Conservation (phyloP, 2,888 invertebrate species). For the Drosophila picticornis region DNA sequence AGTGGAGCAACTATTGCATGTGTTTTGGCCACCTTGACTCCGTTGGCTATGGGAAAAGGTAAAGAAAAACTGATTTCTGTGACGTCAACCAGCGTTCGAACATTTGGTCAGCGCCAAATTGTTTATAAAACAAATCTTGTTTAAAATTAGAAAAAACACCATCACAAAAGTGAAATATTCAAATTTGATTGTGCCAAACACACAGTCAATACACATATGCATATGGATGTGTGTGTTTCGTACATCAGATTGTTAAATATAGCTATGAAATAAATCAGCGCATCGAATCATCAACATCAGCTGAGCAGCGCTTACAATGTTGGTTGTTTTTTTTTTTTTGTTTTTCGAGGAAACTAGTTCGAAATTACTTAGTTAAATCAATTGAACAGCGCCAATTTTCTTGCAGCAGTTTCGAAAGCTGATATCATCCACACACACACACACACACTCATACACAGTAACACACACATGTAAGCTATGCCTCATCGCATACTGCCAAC, state of each 20-base stretch:
- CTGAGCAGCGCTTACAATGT: conserved; percentile 3
- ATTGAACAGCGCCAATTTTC: conserved; percentile 26
- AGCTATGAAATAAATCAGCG: conserved; percentile 39
- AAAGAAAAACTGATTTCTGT: conserved; percentile 34
- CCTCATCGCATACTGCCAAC: conserved; percentile 54
- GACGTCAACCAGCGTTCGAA: conserved; percentile 60
- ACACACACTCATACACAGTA: not conserved
- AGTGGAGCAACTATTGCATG: conserved; percentile 1
- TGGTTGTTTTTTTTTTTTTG: not conserved
- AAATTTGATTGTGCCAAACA: conserved; percentile 3
- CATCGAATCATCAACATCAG: conserved; percentile 12
- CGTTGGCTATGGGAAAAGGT: conserved; percentile 18
- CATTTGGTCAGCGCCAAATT: conserved; percentile 42
- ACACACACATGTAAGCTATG: conserved; percentile 30
- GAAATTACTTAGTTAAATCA: conserved; percentile 28
- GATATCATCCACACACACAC: conserved; percentile 28
- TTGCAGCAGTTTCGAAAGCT: conserved; percentile 25
- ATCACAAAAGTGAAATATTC: conserved; percentile 37
- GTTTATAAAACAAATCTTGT: conserved; percentile 60
- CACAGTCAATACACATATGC: conserved; percentile 2
- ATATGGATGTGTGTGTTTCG: not conserved
- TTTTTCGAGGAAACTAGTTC: conserved; percentile 1
- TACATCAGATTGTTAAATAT: conserved; percentile 41
- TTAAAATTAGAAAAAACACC: conserved; percentile 61
- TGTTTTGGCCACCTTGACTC: conserved; percentile 31